These are phyloP conservation scores for Drosophila lacicola DNA, from an alignment of 2,888 invertebrate species.

Conservation along the genomic window DNA sequence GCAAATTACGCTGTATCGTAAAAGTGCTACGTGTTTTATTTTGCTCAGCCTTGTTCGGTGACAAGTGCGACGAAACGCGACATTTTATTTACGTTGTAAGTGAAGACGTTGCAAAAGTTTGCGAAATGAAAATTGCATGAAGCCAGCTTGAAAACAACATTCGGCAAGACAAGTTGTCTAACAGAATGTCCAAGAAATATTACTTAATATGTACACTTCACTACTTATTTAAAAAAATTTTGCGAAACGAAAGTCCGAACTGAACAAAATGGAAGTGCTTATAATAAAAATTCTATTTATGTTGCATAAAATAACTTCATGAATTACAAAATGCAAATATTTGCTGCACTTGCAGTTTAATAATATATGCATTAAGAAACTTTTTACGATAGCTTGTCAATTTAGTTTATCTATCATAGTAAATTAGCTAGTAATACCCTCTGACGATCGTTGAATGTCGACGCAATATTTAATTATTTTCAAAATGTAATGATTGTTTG, in stretches of 20 bases:
- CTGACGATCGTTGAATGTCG: no score
- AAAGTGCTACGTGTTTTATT: conserved; percentile 60
- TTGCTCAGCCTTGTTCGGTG: conserved; percentile 18
- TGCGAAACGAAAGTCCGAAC: no score
- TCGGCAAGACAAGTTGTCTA: neutral
- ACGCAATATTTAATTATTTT: no score
- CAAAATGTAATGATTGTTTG: no score
- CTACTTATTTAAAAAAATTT: no score
- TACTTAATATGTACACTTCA: no score
- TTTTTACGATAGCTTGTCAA: no score
- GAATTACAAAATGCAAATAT: neutral
- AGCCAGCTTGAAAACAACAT: conserved; percentile 1
- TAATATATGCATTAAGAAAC: no score
- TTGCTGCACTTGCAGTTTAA: no score
- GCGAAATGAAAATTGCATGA: conserved; percentile 1
- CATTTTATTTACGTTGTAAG: conserved; percentile 7
- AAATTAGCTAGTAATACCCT: no score
- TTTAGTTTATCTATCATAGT: no score
- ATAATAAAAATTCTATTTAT: neutral
- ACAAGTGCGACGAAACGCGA: conserved; percentile 5
- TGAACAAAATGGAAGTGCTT: no score
- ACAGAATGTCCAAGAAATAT: neutral
- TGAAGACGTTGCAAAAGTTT: conserved; percentile 20
- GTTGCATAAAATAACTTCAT: neutral
- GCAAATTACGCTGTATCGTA: conserved; percentile 66